phyloP scores from a whole-genome alignment of 1,140 invertebrate genomes.

The Oryctes rhinoceros region DNA sequence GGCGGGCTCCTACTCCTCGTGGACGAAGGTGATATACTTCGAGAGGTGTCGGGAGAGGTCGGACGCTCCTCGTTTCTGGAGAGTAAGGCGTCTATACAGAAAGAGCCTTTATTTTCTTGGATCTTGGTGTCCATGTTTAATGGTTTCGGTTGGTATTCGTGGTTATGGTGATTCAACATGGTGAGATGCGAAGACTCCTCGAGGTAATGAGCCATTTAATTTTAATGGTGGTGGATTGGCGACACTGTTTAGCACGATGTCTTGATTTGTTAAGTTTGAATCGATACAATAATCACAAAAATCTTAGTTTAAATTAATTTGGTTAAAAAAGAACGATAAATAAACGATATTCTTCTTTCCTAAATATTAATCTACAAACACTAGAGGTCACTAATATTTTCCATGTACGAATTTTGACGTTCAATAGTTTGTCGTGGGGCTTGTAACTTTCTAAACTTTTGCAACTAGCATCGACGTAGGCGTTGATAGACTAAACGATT shows the following conservation, averaged over 20 bases:
- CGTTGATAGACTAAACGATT: conserved; percentile 61
- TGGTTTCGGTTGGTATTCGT: conserved; percentile 50
- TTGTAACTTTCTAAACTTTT: not conserved
- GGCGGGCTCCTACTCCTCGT: conserved; percentile 59
- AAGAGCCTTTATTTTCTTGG: conserved; percentile 63
- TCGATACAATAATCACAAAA: not conserved
- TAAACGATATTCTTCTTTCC: no score
- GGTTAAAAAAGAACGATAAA: not conserved
- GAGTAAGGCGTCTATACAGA: conserved; percentile 74
- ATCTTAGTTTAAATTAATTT: not conserved
- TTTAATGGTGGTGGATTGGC: not conserved
- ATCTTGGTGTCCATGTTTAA: conserved; percentile 58
- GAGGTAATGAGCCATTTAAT: conserved; percentile 50
- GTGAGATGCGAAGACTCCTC: conserved; percentile 43
- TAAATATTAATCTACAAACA: no score
- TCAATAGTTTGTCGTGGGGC: not conserved
- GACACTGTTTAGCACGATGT: not conserved
- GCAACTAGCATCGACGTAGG: conserved; percentile 43
- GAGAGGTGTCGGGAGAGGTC: conserved; percentile 55
- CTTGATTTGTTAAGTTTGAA: not conserved
- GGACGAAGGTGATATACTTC: conserved; percentile 57
- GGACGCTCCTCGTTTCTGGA: conserved; percentile 56
- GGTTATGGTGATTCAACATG: conserved; percentile 44
- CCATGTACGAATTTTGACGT: not conserved
- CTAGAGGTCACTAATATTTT: no score